phyloP scores from a whole-genome alignment of 1,140 invertebrate genomes.

The Oreohelix idahoensis region DNA sequence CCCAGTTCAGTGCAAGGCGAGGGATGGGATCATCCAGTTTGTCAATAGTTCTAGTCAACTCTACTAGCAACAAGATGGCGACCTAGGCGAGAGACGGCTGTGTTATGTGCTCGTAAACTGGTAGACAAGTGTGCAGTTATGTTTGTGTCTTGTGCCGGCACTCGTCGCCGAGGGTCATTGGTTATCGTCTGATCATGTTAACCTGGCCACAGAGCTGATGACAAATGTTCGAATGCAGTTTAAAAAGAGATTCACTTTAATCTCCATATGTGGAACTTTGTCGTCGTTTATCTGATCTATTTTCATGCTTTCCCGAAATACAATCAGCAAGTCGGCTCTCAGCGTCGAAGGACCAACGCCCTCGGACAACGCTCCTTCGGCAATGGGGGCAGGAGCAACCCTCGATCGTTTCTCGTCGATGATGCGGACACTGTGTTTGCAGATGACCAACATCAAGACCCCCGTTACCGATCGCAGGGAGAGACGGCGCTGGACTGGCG shows the following conservation, averaged over 20 bases:
- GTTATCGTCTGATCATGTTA: slow-evolving; percentile 41
- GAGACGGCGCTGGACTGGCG: slow-evolving; percentile 21
- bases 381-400: slow-evolving; percentile 20
- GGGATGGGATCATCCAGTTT: too few species aligned
- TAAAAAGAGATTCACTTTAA: slow-evolving; percentile 90
- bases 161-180: slow-evolving; percentile 10
- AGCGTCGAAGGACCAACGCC: slow-evolving; percentile 32
- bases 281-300: slow-evolving; percentile 84
- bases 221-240: slow-evolving; percentile 78
- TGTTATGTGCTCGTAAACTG: slow-evolving; percentile 24
- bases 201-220: slow-evolving; percentile 37
- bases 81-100: slow-evolving; percentile 8
- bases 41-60: too few species aligned
- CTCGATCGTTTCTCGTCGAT: slow-evolving; percentile 62
- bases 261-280: slow-evolving; percentile 86
- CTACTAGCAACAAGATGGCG: too few species aligned
- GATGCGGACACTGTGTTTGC: slow-evolving; percentile 58
- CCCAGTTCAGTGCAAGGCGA: too few species aligned
- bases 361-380: slow-evolving; percentile 27
- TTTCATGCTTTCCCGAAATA: slow-evolving; percentile 82
- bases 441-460: slow-evolving; percentile 62
- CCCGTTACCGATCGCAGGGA: slow-evolving; percentile 41
- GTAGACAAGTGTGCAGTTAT: slow-evolving; percentile 1
- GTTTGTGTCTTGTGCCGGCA: background rate
- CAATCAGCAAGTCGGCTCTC: slow-evolving; percentile 48